Evolutionary conservation across 1,140 invertebrate species (phyloP), one percentile per base, ranked within the genome.

Genomic region (Elymnias hypermnestra): DNA sequence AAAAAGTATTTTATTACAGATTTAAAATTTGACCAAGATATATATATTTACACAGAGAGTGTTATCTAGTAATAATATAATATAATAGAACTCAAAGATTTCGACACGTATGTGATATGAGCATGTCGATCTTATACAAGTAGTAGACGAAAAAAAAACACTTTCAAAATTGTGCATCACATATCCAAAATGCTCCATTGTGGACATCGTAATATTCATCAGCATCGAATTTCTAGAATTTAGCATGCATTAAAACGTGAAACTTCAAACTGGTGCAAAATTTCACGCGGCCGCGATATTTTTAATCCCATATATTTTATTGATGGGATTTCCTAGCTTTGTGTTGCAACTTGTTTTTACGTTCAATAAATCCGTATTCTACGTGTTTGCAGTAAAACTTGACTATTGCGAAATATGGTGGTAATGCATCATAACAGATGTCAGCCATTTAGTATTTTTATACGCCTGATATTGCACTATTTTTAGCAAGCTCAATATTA

Each of bases 341-440:
- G 26, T 29, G 13, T 29, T 29, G 26, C 26, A 29, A 29, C 26
- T 12, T 29, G 9, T 29, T 29, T 29, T 29, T 29, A 29, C 26
- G 26, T 29, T 13, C 26, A 29, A 29, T 29, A 29, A 29, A 29
- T 29, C 26, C 13, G 26, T 13, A 29, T 6, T 1, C 21, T 22
- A 22, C 21, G 21, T 22, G 21, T 22, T 22, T 29, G 26, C 9
- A 13, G 10, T 29, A 29, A 29, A 12, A 10, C 8, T 12, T 29
- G 26, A 1, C 26, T 29, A 29, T 13, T 29, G 26, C 6, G 26
- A 29, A 4, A 29, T 29, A 26, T 26, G 23, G 0, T 29, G 10
- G 13, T 12, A 29, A 29, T 29, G 2, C 13, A 2, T 3, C 9
- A 29, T n/a, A n/a, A n/a, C n/a, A n/a, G n/a, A n/a, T n/a, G n/a